These are phyloP conservation scores for Pterostichus madidus DNA, from an alignment of 2,888 invertebrate genomes.

Conservation along the genomic window DNA sequence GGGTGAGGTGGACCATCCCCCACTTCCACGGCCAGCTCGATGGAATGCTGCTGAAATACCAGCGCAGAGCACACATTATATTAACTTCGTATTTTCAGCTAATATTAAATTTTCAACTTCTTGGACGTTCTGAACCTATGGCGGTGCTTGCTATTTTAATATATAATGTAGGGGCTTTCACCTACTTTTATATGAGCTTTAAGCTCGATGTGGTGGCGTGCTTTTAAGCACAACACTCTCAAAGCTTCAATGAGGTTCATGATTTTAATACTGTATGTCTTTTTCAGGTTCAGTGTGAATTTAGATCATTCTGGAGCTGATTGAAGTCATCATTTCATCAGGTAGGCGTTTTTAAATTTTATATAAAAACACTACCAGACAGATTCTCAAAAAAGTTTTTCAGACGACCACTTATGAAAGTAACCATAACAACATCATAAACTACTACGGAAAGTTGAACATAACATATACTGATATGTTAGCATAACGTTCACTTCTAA, in stretches of 20 bases:
- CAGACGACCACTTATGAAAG: too few species aligned
- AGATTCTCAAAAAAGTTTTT: too few species aligned
- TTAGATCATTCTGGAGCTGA: too few species aligned
- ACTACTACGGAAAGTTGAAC: too few species aligned
- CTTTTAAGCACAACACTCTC: constrained; percentile 41
- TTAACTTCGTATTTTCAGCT: constrained; percentile 52
- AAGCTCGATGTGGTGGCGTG: constrained; percentile 19
- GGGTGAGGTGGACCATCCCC: constrained; percentile 2
- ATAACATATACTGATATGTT: too few species aligned
- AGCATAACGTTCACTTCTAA: too few species aligned
- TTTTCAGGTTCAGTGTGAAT: neutral
- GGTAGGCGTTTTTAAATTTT: too few species aligned
- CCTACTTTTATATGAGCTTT: constrained; percentile 14
- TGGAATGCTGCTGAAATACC: constrained; percentile 25
- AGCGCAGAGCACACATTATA: constrained; percentile 32
- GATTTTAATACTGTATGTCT: constrained; percentile 1
- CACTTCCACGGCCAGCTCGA: constrained; percentile 28
- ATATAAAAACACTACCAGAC: too few species aligned
- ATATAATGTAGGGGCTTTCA: constrained; percentile 33
- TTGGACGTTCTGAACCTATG: neutral
- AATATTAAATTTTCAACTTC: constrained; percentile 57
- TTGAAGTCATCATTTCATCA: too few species aligned
- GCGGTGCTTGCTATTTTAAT: constrained; percentile 42
- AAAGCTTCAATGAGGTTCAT: constrained; percentile 17
- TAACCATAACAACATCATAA: too few species aligned